Conservation (phyloP, 2,888 invertebrate genomes). For the Cephus runcator region DNA sequence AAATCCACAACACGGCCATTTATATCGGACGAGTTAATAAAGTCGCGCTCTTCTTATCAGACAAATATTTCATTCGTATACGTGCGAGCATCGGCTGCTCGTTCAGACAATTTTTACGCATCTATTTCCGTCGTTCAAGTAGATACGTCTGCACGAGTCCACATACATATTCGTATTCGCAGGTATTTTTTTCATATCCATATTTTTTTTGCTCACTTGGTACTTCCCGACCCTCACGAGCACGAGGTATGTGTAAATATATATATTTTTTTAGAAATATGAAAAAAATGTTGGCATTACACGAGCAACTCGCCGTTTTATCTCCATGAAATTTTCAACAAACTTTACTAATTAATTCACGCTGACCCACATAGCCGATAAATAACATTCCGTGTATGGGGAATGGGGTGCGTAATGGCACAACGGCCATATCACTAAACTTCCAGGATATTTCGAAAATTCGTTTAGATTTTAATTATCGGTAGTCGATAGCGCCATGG, state of each 20-base stretch:
- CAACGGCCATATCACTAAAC: not conserved
- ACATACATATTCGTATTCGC: not conserved
- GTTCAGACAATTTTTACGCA: constrained; percentile 9
- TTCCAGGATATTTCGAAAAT: not conserved
- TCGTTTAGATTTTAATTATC: not conserved
- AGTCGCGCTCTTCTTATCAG: constrained; percentile 40
- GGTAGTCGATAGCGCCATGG: not conserved
- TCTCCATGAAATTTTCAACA: not conserved
- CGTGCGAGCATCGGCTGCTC: constrained; percentile 7
- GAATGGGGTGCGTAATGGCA: not conserved
- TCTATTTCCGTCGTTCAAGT: not conserved
- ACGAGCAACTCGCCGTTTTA: not conserved
- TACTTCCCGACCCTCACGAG: not conserved
- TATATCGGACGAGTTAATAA: constrained; percentile 43
- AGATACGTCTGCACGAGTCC: not conserved
- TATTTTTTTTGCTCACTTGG: not conserved
- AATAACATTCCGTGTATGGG: not conserved
- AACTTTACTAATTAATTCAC: not conserved
- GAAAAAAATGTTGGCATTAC: not conserved
- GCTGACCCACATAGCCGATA: not conserved
- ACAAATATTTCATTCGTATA: constrained; percentile 31
- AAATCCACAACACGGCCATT: constrained; percentile 39
- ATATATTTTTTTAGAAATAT: not conserved
- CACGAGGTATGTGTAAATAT: not conserved
- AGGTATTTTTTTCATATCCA: not conserved